Base-by-base conservation (phyloP, 2,888 invertebrate species). In the Rhingia campestris region DNA sequence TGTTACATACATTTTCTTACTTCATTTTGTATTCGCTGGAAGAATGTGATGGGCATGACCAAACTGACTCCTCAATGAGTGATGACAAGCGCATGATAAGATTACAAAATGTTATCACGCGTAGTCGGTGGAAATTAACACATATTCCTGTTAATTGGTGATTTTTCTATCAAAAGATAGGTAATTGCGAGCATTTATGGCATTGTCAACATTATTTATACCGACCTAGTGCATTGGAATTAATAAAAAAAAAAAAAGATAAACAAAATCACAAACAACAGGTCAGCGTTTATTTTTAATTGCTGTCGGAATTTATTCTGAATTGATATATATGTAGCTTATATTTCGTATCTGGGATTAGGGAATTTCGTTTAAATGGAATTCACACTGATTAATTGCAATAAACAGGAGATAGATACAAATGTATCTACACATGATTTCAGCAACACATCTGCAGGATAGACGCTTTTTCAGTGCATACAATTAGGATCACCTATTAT, bases 91-190 rank as follows among this genome's bases (percentile, higher is more conserved):
- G 67, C 67, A 63, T 47, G 82, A 82, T 82, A 73, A 73, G 82
- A 79, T 79, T 82, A 59, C 63, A 64, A 66, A 75, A 77, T 22
- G 39, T 35, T 49, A 77, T 66, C 77, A 82, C 63, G 76, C 67
- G 66, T n/a, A n/a, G n/a, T 72, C 66, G 9, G 30, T 61, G 30
- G 7, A 59, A 49, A 66, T 64, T 12, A 66, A 39, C 56, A 58
- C 14, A 22, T 49, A 45, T 49, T 37, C 4, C 22, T 9, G 10
- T 56, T 41, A 22, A 22, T 7, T 4, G 10, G 9, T 41, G 10
- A n/a, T 14, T 10, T 33, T n/a, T 35, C 33, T 61, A 54, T 53
- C 43, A 32, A 22, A 12, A 33, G 35, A n/a, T 30, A 33, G 12
- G 22, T 56, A 63, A 59, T 63, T 61, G 7, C 37, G 56, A 56